These are phyloP conservation scores for rat (Rattus norvegicus) DNA, from an alignment of 2,113 vertebrate genomes.

Conservation along the genomic window DNA sequence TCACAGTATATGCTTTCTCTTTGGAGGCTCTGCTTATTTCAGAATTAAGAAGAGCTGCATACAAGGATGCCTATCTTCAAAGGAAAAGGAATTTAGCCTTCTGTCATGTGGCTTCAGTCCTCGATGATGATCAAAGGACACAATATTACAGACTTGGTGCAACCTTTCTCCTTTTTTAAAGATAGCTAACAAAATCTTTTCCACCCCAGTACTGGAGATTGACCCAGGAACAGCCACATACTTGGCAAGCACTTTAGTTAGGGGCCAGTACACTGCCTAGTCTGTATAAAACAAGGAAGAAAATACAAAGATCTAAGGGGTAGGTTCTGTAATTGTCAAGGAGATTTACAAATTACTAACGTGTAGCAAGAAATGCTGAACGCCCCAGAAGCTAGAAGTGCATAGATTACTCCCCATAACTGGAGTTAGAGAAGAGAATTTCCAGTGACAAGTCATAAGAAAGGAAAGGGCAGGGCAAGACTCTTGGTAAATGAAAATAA, in stretches of 20 bases:
- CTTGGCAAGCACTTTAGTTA: background rate
- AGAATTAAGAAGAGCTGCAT: background rate
- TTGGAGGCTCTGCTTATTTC: background rate
- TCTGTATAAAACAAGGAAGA: background rate
- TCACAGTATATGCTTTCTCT: background rate
- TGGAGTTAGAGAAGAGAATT: background rate
- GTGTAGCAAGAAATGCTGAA: constrained; percentile 39
- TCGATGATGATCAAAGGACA: background rate
- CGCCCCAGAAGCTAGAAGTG: constrained; percentile 1
- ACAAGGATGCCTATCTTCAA: background rate
- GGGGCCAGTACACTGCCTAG: background rate
- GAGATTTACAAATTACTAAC: constrained; percentile 17
- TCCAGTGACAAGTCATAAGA: background rate
- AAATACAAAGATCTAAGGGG: background rate
- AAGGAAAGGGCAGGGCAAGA: constrained; percentile 2
- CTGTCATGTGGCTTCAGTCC: background rate
- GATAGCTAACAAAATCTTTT: constrained; percentile 6
- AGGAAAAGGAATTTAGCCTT: constrained; percentile 40
- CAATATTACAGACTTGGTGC: background rate
- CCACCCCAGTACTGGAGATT: background rate
- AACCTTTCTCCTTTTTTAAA: background rate
- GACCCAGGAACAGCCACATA: background rate
- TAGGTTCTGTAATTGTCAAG: background rate
- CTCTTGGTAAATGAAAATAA: background rate
- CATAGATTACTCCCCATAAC: background rate